Evolutionary conservation across 2,797 vertebrate species (phyloP).

Genomic region (Orientallactaga sibirica): DNA sequence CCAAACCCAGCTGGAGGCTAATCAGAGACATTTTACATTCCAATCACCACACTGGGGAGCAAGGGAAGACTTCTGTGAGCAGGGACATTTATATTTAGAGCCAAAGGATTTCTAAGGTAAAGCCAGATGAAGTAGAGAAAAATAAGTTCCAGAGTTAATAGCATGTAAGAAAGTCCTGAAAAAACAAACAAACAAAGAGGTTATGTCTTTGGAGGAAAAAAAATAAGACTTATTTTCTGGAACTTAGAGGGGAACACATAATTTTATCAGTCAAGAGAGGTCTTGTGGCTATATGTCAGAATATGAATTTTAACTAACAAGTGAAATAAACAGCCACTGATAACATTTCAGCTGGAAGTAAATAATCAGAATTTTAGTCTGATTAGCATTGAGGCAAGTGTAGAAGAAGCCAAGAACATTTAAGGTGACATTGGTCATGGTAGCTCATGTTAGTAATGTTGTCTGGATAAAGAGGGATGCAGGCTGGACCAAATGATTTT

Average conservation of each 20-base stretch:
- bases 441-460: neutral
- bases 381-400: neutral
- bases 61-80: neutral
- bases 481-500: neutral
- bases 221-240: neutral
- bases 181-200: neutral
- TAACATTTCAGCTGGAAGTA: neutral
- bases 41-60: too few species aligned
- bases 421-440: neutral
- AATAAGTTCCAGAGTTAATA: neutral
- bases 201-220: neutral
- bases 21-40: too few species aligned
- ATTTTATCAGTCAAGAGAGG: neutral
- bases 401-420: neutral
- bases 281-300: neutral
- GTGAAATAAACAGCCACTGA: neutral
- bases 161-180: neutral
- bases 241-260: neutral
- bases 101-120: neutral
- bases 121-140: neutral
- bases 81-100: neutral
- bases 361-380: neutral
- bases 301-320: slow-evolving; percentile 37
- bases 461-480: neutral
- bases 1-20: too few species aligned